Evolutionary conservation across 92 coral and sea anemone species (phyloP), one percentile per base, ranked within the genome.

Genomic region (Chrysogorgia sp.): DNA sequence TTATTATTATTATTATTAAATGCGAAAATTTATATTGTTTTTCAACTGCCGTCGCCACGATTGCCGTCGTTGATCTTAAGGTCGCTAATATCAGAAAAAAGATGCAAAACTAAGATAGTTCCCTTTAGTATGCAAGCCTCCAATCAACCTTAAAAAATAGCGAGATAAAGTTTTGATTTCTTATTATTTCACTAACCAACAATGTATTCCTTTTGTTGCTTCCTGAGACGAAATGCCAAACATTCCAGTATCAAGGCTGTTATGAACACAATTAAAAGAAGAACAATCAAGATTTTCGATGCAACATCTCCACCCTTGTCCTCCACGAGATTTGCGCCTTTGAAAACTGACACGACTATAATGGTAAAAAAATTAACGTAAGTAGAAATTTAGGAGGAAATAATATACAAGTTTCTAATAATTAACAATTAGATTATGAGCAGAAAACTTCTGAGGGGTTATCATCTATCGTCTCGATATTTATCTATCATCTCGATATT

Each of bases 141-240:
- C n/a, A n/a, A n/a, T n/a, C n/a, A n/a, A n/a, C n/a, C n/a, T n/a
- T n/a, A n/a, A n/a, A n/a, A n/a, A n/a, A n/a, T n/a, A n/a, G n/a
- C n/a, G n/a, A n/a, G n/a, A n/a, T n/a, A n/a, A n/a, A n/a, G n/a
- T n/a, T n/a, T n/a, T n/a, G n/a, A n/a, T n/a, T n/a, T 9, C 31
- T 1, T 30, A 31, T 31, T 23, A 19, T 41, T 49, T 52, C 0
- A 56, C 79, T 72, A 31, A 72, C 79, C 52, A 53, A 50, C 23
- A 3, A 17, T 23, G 26, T 52, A 52, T 8, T 57, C 7, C 40
- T 30, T 12, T 30, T 15, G 20, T 28, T 34, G 58, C 49, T 0
- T 52, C 47, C 79, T 72, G 65, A 72, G 28, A 72, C 79, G 79
- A 17, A 30, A 72, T 2, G 79, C 79, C 17, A 72, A 31, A 55